Base-by-base conservation (phyloP, 2,888 invertebrate genomes). In the Xanthostigma xanthostigma region DNA sequence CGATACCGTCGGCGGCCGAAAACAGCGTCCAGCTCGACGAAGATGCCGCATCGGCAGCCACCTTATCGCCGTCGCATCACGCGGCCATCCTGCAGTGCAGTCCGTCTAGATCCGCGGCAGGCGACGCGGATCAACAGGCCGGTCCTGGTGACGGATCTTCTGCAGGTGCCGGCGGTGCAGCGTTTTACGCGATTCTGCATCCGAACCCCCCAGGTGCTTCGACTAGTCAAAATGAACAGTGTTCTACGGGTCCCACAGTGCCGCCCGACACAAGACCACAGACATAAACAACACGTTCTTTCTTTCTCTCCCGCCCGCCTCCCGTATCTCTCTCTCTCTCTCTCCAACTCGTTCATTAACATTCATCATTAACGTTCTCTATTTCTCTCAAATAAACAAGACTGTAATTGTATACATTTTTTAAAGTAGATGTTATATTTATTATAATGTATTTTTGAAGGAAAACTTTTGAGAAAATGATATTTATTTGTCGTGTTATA, bases 1-100 rank as follows among this genome's bases (percentile, higher is more conserved):
- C 83, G 11, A 84, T 84, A 59, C 82, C 83, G 11, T 82, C 83
- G 4, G 81, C 83, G 1, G 79, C 82, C 2, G 83, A 83, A 60
- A 81, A 76, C 55, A 81, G 80, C 56, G 75, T 81, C 59, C 75
- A 79, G 50, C 67, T 78, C 61, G 81, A 81, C 50, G 81, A 81
- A 53, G 79, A 79, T 40, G 66, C 72, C 49, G 50, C 54, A 42
- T 36, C 44, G 11, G 36, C 39, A 9, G 48, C 46, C 14, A 34
- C 42, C 9, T 10, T 45, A n/a, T 49, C 49, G 13, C 51, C 51
- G 10, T 46, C 51, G 38, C 46, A 46, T 41, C 27, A 8, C 27
- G 41, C 46, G 14, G 46, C 41, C 34, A 39, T 40, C 17, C 27
- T 39, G n/a, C 44, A 44, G 14, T 36, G 43, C 27, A 37, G 33